Evolutionary conservation across 2,113 vertebrate species (phyloP).

Genomic region (Aldabrachelys gigantea): DNA sequence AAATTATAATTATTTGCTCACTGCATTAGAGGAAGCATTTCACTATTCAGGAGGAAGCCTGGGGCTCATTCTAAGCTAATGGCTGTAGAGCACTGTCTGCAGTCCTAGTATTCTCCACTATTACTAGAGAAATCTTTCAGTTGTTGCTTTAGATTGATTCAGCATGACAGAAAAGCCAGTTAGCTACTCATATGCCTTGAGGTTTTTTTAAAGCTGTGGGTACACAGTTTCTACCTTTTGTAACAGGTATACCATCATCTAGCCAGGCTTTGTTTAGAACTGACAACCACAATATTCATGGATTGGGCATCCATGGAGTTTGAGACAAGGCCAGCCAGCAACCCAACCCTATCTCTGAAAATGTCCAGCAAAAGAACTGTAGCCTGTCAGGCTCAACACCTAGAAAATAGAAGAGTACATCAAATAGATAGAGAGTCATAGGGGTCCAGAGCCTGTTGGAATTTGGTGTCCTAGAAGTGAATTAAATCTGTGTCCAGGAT

Average conservation of each 20-base stretch:
- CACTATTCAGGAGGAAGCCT: not conserved
- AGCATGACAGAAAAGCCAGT: not conserved
- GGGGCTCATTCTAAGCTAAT: not conserved
- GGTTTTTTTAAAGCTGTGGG: slow-evolving; percentile 11
- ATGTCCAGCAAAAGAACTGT: not conserved
- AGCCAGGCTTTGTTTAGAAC: slow-evolving; percentile 2
- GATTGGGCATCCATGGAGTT: not conserved
- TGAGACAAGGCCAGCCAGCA: not conserved
- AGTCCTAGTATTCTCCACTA: not conserved
- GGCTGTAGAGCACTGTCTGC: not conserved
- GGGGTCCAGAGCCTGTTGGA: not conserved
- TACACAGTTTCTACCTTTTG: not conserved
- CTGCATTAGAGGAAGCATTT: not conserved
- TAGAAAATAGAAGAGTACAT: not conserved
- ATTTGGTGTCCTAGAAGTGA: not conserved
- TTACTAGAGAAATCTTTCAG: not conserved
- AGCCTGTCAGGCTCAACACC: not conserved
- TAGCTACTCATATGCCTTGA: not conserved
- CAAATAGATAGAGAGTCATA: no score
- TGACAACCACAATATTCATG: not conserved
- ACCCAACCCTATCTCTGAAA: not conserved
- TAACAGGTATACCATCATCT: not conserved
- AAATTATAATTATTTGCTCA: not conserved
- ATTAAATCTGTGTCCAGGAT: not conserved
- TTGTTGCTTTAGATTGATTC: not conserved